Evolutionary conservation across 2,888 invertebrate species (phyloP), one percentile per base, ranked within the genome.

Genomic region (Lissocephala sabroskyi): DNA sequence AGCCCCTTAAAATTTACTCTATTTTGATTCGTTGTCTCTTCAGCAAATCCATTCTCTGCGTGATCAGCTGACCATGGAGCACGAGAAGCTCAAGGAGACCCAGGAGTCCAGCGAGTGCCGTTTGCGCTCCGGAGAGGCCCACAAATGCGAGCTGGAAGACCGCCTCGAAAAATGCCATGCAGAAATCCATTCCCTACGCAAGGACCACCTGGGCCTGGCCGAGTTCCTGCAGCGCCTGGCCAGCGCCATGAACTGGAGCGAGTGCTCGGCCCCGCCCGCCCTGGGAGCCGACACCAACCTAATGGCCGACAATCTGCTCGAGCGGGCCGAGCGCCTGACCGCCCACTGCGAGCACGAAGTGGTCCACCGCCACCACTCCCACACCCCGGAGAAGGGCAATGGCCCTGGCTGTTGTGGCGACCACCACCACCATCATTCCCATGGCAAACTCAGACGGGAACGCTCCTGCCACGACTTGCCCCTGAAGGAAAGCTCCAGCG

Each of bases 191-290:
- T 87, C 91, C 0, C 52, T 85, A n/a, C 80, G 83, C n/a, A 77
- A 79, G 13, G 85, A 85, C 46, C 85, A 85, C 55, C 52, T 82
- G 53, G 79, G 80, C 0, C 55, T 94, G 74, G 89, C 92, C 81
- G 90, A 91, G 71, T 95, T 94, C 85, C 86, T 97, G 82, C 94
- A 95, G 79, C 89, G 93, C 48, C 85, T 97, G 56, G 92, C 93
- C 58, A 88, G 92, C 74, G 91, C 92, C 30, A 88, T 97, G 82
- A 93, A 75, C 43, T 85, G 82, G 80, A 78, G 79, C 41, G 85
- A 84, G 44, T 85, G 84, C 45, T 70, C 81, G 1, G 68, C 80
- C 0, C 83, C 84, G 1, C 84, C 85, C 0, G 74, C 81, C 0
- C 58, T 80, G 10, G 85, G 85, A 2, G 66, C 78, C 5, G 85